A percentile compares a stretch with the other conserved stretches of the same genome.
These are phyloP conservation scores for Percopsis transmontana DNA, from an alignment of 2,113 vertebrate species.

Conservation along the genomic window DNA sequence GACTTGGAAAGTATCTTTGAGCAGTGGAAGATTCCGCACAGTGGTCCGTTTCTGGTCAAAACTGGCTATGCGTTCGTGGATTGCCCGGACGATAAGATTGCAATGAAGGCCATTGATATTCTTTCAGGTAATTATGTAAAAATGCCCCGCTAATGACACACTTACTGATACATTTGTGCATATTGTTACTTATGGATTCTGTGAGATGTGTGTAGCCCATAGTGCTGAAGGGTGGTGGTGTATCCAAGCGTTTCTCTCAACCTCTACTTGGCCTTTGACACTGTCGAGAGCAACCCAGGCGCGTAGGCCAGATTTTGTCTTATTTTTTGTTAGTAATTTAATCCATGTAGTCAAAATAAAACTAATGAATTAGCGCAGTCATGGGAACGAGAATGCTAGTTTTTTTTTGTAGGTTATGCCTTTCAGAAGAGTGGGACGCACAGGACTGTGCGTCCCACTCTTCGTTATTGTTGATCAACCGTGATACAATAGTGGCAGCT, in stretches of 20 bases:
- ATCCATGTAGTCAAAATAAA: conserved; percentile 30
- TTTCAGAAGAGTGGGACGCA: conserved; percentile 34
- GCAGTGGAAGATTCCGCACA: conserved; percentile 95
- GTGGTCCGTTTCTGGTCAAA: conserved; percentile 93
- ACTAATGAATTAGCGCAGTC: conserved; percentile 34
- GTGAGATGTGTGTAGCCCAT: conserved; percentile 37
- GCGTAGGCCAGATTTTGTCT: conserved; percentile 27
- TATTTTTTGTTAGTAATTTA: conserved; percentile 25
- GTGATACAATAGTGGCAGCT: conserved; percentile 17
- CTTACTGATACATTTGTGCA: conserved; percentile 25
- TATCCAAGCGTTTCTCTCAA: conserved; percentile 51
- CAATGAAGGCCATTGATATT: conserved; percentile 97
- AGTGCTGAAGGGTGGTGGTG: conserved; percentile 53
- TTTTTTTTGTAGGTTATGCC: conserved; percentile 18
- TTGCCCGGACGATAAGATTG: conserved; percentile 95
- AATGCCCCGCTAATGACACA: conserved; percentile 17
- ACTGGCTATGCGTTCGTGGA: conserved; percentile 98
- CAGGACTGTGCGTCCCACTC: conserved; percentile 42
- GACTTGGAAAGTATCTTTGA: conserved; percentile 98
- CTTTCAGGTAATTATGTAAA: conserved; percentile 89
- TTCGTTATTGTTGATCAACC: conserved; percentile 38
- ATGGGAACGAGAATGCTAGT: conserved; percentile 10
- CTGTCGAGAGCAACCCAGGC: conserved; percentile 33
- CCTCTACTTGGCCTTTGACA: conserved; percentile 70
- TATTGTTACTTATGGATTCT: conserved; percentile 34